Evolutionary conservation across 2,797 vertebrate genomes (phyloP).

Genomic region (Oceanodroma leucorhoa): DNA sequence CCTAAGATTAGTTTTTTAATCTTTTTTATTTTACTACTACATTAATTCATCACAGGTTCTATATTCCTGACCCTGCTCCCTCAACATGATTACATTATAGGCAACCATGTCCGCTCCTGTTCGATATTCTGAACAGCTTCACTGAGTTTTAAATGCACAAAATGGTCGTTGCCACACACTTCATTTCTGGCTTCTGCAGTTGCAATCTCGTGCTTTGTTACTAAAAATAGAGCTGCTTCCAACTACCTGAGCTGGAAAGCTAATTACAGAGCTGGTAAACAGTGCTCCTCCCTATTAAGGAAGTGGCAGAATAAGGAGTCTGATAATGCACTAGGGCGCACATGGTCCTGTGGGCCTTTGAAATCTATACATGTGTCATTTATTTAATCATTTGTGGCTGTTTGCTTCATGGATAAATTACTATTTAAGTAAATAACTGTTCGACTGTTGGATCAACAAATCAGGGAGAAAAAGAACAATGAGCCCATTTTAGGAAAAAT

Average conservation of each 20-base stretch:
- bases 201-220: neutral
- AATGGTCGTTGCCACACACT: constrained; percentile 44
- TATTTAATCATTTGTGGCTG: constrained; percentile 44
- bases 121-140: neutral
- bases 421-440: constrained; percentile 33
- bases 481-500: neutral
- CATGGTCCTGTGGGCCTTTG: neutral
- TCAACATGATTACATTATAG: neutral
- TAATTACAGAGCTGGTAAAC: constrained; percentile 66
- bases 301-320: constrained; percentile 43
- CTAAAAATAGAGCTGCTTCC: constrained; percentile 67
- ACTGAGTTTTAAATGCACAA: constrained; percentile 41
- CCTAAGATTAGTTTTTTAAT: neutral
- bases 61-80: neutral
- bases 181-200: constrained; percentile 31
- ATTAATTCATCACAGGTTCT: neutral
- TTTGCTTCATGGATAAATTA: constrained; percentile 33
- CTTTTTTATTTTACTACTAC: neutral
- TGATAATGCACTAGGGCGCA: constrained; percentile 7
- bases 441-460: constrained; percentile 50
- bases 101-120: neutral
- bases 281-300: constrained; percentile 41
- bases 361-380: constrained; percentile 53
- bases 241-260: constrained; percentile 51
- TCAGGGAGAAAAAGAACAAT: constrained; percentile 10